Conservation (phyloP, 2,113 vertebrate species). For the Platycercus adscitus region DNA sequence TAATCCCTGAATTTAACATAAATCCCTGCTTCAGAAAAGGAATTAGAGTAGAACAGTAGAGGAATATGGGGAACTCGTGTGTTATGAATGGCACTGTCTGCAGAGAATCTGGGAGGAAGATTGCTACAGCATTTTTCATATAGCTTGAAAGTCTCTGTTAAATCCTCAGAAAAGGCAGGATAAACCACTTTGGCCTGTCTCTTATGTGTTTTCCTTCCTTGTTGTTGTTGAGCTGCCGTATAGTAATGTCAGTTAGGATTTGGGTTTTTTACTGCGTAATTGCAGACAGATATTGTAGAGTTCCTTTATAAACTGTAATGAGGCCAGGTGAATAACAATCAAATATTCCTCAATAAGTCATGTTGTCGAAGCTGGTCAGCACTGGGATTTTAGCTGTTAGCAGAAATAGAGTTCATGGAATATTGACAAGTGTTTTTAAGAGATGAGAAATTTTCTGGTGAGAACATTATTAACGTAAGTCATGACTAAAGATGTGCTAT, state of each 20-base stretch:
- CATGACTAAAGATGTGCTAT: not conserved
- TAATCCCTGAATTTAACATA: not conserved
- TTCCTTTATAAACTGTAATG: conserved; percentile 23
- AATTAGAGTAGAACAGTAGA: not conserved
- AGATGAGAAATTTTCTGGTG: not conserved
- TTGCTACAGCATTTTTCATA: not conserved
- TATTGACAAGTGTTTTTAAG: conserved; percentile 29
- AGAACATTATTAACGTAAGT: not conserved
- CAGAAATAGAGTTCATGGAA: conserved; percentile 33
- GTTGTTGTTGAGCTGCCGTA: conserved; percentile 19
- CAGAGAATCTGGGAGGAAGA: not conserved
- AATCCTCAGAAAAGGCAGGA: not conserved
- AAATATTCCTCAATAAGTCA: conserved; percentile 15
- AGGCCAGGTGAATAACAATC: conserved; percentile 55
- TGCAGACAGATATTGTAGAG: not conserved
- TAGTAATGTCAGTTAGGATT: not conserved
- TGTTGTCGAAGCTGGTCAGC: not conserved
- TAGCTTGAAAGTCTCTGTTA: not conserved
- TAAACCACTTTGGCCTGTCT: not conserved
- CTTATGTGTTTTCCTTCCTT: conserved; percentile 31
- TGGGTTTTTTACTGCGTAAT: not conserved
- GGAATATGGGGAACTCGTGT: not conserved
- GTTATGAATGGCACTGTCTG: not conserved
- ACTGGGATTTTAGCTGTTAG: conserved; percentile 34
- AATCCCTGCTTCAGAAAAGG: not conserved